Percentiles rank a stretch among this genome's conserved stretches.
These are phyloP conservation scores for Theristicus caerulescens DNA, from an alignment of 2,113 vertebrate genomes.

Conservation along the genomic window DNA sequence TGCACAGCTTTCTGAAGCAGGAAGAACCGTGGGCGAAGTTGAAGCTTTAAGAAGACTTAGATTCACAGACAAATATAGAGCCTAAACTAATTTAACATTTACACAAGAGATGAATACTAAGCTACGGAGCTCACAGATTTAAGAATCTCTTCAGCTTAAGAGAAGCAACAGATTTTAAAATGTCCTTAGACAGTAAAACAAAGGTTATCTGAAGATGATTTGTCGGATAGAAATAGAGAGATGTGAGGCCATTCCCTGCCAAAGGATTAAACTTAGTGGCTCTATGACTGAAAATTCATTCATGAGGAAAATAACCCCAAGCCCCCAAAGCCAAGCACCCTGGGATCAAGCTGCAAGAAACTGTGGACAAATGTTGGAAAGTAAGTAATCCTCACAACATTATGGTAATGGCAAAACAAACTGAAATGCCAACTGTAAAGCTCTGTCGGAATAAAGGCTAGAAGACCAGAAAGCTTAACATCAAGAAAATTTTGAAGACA, in stretches of 20 bases:
- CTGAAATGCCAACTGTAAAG: not conserved
- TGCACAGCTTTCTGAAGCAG: not conserved
- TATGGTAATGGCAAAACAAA: not conserved
- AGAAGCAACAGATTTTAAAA: not conserved
- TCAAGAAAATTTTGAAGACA: not conserved
- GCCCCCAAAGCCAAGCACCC: not conserved
- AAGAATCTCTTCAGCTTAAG: not conserved
- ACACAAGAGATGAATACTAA: not conserved
- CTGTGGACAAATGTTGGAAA: not conserved
- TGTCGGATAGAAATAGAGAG: not conserved
- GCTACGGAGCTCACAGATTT: not conserved
- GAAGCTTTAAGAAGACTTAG: not conserved
- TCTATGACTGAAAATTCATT: not conserved
- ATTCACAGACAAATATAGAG: not conserved
- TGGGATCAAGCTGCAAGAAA: not conserved
- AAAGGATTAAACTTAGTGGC: not conserved
- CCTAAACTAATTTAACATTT: constrained; percentile 22
- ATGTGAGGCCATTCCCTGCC: not conserved
- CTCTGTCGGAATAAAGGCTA: not conserved
- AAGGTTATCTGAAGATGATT: not conserved
- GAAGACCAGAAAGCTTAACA: not conserved
- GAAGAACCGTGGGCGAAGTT: not conserved
- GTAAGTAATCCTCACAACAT: not conserved
- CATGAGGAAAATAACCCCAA: not conserved
- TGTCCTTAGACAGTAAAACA: not conserved